These are phyloP conservation scores for Osmerus eperlanus DNA, from an alignment of 2,113 vertebrate species.

Conservation along the genomic window DNA sequence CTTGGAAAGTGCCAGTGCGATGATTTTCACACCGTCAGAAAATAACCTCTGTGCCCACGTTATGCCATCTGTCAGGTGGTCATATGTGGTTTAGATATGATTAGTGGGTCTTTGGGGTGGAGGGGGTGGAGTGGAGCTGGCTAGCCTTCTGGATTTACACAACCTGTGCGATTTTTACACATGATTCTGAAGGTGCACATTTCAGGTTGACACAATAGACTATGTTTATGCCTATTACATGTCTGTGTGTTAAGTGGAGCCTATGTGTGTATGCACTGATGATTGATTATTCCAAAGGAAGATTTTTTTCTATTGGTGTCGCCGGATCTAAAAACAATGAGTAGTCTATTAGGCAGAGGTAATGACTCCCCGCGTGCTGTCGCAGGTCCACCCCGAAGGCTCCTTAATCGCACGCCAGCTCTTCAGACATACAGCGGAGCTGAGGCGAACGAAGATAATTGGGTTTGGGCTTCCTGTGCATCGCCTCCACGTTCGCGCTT, in stretches of 20 bases:
- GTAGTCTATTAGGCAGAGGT: conserved; percentile 61
- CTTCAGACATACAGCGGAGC: conserved; percentile 63
- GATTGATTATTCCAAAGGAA: conserved; percentile 46
- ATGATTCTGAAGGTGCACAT: no score
- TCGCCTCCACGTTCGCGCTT: conserved; percentile 38
- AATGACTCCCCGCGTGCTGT: conserved; percentile 62
- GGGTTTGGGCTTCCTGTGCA: conserved; percentile 50
- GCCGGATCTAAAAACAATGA: conserved; percentile 55
- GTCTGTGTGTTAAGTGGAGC: not conserved
- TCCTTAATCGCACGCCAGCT: conserved; percentile 58
- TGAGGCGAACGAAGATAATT: conserved; percentile 60
- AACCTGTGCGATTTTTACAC: not conserved
- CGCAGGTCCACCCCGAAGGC: conserved; percentile 58
- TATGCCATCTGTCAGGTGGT: conserved; percentile 72
- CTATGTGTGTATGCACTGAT: conserved; percentile 23
- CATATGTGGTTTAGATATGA: conserved; percentile 45
- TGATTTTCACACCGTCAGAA: conserved; percentile 69
- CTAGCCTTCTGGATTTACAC: conserved; percentile 10
- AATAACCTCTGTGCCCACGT: conserved; percentile 70
- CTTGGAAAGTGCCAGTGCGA: conserved; percentile 57
- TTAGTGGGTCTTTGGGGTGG: conserved; percentile 13
- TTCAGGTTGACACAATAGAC: not conserved
- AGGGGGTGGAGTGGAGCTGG: not conserved
- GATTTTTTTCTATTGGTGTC: conserved; percentile 42
- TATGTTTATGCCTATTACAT: conserved; percentile 11